Evolutionary conservation across 2,797 vertebrate genomes (phyloP), one percentile per base, ranked within the genome.

Genomic region (Chelon auratus): DNA sequence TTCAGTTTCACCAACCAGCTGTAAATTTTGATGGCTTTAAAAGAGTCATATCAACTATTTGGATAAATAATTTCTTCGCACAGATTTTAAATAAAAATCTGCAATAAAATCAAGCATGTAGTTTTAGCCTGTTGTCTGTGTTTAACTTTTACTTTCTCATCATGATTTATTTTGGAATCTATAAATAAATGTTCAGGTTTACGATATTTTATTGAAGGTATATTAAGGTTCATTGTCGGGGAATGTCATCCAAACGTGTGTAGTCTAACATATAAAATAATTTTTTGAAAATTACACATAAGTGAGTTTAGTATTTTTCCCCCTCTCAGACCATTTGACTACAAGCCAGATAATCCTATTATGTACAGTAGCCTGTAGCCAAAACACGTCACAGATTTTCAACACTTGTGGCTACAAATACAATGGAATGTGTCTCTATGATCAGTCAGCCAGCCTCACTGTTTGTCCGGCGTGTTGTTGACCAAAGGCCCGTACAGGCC

Each of bases 401-500:
- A 93, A 93, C 91, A 93, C 91, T 87, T 90, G 84, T 71, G 89
- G 88, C 87, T 89, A 90, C 80, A 86, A 83, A 87, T 83, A 90
- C 86, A 84, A 75, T 10, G 81, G 75, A 62, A 42, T 59, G 82
- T 68, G 81, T 85, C 57, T 79, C 20, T 60, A 22, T 18, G 74
- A 0, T 65, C 63, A 36, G 67, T 62, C 73, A 60, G 8, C 2
- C 60, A 0, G 60, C 47, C 75, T 99, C 92, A 99, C 93, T 95
- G 97, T 83, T 99, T 99, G 74, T 99, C 97, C 1, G 95, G 96
- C 53, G 95, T 95, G 87, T 97, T 98, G 85, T 98, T 99, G 82
- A 99, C 97, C 93, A 99, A 89, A 14, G 97, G 96, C 84, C 97
- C 96, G 79, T 98, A 99, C 22, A 99, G 95, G 89, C 96, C 95